Conservation (phyloP, 2,113 vertebrate genomes). For the Aptenodytes forsteri region DNA sequence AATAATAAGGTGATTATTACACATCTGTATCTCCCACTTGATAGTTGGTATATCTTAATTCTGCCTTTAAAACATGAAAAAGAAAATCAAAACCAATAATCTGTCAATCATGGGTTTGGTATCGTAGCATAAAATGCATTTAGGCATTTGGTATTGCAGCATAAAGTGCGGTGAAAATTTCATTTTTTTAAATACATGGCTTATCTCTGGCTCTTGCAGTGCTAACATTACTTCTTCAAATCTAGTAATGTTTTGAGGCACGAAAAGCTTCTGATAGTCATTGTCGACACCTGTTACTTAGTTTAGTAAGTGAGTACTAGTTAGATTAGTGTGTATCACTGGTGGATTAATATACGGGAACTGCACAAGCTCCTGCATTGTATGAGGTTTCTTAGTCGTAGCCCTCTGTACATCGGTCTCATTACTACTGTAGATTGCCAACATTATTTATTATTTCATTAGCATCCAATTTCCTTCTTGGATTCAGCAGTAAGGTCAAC, state of each 20-base stretch:
- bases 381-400: background rate
- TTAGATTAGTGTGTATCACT: background rate
- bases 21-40: background rate
- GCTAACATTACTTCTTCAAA: background rate
- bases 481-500: conserved; percentile 37
- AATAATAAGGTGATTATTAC: background rate
- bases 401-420: background rate
- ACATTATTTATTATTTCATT: conserved; percentile 63
- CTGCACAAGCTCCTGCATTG: background rate
- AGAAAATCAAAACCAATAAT: background rate
- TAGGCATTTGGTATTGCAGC: background rate
- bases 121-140: background rate
- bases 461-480: conserved; percentile 58
- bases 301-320: background rate
- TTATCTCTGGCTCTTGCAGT: background rate
- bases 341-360: background rate
- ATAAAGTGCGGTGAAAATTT: background rate
- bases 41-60: background rate
- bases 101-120: background rate
- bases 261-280: background rate
- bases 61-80: background rate
- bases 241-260: background rate
- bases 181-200: background rate
- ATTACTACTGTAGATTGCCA: background rate
- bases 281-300: background rate